These are phyloP conservation scores for Phalacrocorax brasilianus DNA, from an alignment of 2,113 vertebrate genomes.

Conservation along the genomic window DNA sequence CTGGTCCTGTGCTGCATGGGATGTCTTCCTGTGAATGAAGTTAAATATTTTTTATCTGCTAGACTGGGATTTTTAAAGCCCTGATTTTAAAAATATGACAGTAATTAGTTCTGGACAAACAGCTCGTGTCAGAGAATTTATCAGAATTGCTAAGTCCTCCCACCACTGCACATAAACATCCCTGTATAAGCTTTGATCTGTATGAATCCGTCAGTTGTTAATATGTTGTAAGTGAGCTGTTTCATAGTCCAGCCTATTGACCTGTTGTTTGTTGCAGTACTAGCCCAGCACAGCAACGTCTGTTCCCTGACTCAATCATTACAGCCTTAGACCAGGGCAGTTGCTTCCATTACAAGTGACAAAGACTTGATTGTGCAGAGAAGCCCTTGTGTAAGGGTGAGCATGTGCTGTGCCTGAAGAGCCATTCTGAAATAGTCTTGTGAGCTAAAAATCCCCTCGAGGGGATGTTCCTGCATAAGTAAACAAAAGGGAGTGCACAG, in stretches of 20 bases:
- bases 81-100: background rate
- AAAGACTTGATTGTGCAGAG: background rate
- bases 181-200: background rate
- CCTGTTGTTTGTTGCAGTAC: background rate
- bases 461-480: background rate
- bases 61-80: background rate
- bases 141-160: background rate
- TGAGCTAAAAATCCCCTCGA: background rate
- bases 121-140: background rate
- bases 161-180: background rate
- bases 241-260: background rate
- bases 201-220: background rate
- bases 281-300: background rate
- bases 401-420: background rate
- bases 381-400: background rate
- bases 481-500: constrained; percentile 35
- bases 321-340: background rate
- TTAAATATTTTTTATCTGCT: background rate
- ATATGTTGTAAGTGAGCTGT: background rate
- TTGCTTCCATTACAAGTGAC: background rate
- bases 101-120: background rate
- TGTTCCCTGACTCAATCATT: background rate
- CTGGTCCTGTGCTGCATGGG: background rate
- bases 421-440: background rate
- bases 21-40: background rate